Base-by-base conservation (phyloP, 2,888 invertebrate species). In the Automeris io region DNA sequence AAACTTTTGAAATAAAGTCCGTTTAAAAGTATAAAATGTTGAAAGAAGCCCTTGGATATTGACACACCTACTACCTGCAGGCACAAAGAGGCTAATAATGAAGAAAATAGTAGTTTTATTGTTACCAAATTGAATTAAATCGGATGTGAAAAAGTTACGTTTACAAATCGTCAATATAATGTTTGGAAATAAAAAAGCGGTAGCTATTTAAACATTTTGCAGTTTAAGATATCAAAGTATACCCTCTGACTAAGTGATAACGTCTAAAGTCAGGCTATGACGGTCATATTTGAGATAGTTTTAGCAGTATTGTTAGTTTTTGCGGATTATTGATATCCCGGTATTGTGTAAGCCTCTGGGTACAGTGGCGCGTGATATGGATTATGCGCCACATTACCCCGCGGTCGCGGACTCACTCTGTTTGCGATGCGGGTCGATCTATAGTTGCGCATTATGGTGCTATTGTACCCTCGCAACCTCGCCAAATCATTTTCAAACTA, bases 111-210 rank as follows among this genome's bases (percentile, higher is more conserved):
- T 61, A 46, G 44, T 44, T 58, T 55, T 57, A 75, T 81, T 80
- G 77, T 76, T 70, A 65, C 48, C 60, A 79, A 81, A 81, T 82
- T 73, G 78, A 70, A 80, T 81, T 82, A 80, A 78, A 79, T 69
- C 61, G 64, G 46, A 51, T 57, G 66, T 54, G 57, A 67, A 70
- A 64, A 69, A 54, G 58, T 61, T 54, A 53, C 60, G 47, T 65
- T 63, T 63, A 61, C 54, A 59, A 55, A 53, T 51, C 43, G 45
- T 52, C 60, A 61, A 64, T 54, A 67, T 59, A 55, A 54, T 39
- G 45, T 47, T 51, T 47, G 46, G n/a, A 37, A 24, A 35, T 39
- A 57, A 55, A 61, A 47, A 39, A 39, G 39, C 46, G 37, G 33
- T 38, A 23, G 16, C 8, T n/a, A 22, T 26, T 26, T 18, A 16